A percentile compares a stretch with the other conserved stretches of the same genome.
phyloP scores from a whole-genome alignment of 2,888 invertebrate species.

The Alentia gelatinosa region DNA sequence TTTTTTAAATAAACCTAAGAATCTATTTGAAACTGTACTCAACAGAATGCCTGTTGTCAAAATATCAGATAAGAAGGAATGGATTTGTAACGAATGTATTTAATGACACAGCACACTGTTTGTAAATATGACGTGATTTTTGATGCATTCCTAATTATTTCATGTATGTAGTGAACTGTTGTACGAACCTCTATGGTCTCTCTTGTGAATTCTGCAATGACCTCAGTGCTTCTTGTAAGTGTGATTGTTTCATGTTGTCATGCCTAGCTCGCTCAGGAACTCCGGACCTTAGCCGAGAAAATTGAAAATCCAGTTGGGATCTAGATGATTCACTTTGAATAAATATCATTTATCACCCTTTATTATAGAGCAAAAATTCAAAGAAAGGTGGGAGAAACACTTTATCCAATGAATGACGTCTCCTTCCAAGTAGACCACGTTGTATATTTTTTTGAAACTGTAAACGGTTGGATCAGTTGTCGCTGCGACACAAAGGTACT shows the following conservation, averaged over 20 bases:
- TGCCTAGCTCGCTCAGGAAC: slow-evolving; percentile 43
- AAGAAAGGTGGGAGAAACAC: neutral
- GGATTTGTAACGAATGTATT: neutral
- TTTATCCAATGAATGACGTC: neutral
- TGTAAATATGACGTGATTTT: neutral
- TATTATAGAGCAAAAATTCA: neutral
- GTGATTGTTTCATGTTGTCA: slow-evolving; percentile 47
- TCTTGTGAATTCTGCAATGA: slow-evolving; percentile 33
- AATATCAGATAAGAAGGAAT: neutral
- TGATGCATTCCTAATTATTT: slow-evolving; percentile 38
- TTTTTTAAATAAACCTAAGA: no score
- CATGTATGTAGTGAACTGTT: slow-evolving; percentile 39
- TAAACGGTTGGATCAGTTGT: slow-evolving; percentile 44
- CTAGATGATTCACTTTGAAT: neutral
- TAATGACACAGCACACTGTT: slow-evolving; percentile 29
- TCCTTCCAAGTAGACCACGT: slow-evolving; percentile 21
- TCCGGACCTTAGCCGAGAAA: slow-evolving; percentile 25
- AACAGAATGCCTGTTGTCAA: neutral
- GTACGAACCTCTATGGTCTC: neutral
- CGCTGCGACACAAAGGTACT: slow-evolving; percentile 39
- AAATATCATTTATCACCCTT: neutral
- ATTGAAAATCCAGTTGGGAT: slow-evolving; percentile 34
- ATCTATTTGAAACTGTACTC: no score
- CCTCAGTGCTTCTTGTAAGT: slow-evolving; percentile 44
- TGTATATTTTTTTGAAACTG: slow-evolving; percentile 23